Evolutionary conservation across 2,888 invertebrate genomes (phyloP).

Genomic region (Ceratothoa steindachneri): DNA sequence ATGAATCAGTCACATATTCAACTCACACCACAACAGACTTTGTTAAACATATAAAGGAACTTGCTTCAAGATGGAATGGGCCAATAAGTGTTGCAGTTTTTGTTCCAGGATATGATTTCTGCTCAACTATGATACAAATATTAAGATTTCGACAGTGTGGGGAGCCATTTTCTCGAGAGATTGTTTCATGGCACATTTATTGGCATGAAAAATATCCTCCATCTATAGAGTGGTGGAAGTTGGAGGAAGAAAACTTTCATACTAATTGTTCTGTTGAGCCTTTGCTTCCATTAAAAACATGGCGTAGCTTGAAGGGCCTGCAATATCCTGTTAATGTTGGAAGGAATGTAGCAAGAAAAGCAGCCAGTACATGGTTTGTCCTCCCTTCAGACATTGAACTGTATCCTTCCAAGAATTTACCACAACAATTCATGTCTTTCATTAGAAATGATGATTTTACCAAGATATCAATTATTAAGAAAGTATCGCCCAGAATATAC

Average conservation of each 20-base stretch:
- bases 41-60: conserved; percentile 77
- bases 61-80: conserved; percentile 80
- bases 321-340: conserved; percentile 87
- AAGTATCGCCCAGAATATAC: conserved; percentile 65
- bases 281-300: conserved; percentile 17
- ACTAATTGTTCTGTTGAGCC: conserved; percentile 9
- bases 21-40: conserved; percentile 91
- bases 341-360: conserved; percentile 79
- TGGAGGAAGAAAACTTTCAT: conserved; percentile 27
- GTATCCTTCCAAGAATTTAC: conserved; percentile 78
- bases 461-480: conserved; percentile 54
- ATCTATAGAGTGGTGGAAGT: conserved; percentile 50
- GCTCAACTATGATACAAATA: conserved; percentile 72
- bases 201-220: conserved; percentile 83
- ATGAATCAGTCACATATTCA: conserved; percentile 82
- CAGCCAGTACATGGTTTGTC: conserved; percentile 74
- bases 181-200: conserved; percentile 82
- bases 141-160: conserved; percentile 60
- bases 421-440: conserved; percentile 77
- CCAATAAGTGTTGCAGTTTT: conserved; percentile 82
- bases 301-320: conserved; percentile 53
- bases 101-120: conserved; percentile 77
- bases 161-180: conserved; percentile 60
- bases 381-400: conserved; percentile 85
- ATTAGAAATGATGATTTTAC: conserved; percentile 56